phyloP scores from a whole-genome alignment of 23 tunicate species.

The Clavelina lepadiformis region DNA sequence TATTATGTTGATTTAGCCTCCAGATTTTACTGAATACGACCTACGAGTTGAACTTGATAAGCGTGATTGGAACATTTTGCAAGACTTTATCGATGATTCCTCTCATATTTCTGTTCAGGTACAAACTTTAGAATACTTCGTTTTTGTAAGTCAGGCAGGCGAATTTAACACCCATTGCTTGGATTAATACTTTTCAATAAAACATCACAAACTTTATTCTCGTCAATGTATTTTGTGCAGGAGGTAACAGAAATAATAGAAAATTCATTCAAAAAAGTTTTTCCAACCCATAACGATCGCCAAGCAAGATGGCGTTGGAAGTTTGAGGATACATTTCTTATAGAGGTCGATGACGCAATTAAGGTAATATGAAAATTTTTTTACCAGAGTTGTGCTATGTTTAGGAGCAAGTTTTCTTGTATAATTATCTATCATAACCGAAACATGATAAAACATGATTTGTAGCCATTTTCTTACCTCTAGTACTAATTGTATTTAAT shows the following conservation, averaged over 20 bases:
- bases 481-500: too few relatives aligned
- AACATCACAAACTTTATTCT: neutral
- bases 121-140: too few relatives aligned
- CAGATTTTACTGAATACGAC: slow-evolving; percentile 7
- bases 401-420: too few relatives aligned
- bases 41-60: neutral
- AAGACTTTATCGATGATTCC: slow-evolving; percentile 12
- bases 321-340: slow-evolving; percentile 51
- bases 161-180: too few relatives aligned
- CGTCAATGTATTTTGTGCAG: neutral
- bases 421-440: too few relatives aligned
- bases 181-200: neutral
- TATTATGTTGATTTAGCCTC: slow-evolving; percentile 24
- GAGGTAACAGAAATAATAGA: slow-evolving; percentile 20
- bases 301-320: slow-evolving; percentile 18
- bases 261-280: slow-evolving; percentile 6
- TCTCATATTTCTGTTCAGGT: slow-evolving; percentile 17
- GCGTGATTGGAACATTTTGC: slow-evolving; percentile 14
- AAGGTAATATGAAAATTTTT: too few relatives aligned
- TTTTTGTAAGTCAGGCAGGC: too few relatives aligned
- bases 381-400: too few relatives aligned
- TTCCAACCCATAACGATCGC: neutral
- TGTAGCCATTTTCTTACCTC: too few relatives aligned
- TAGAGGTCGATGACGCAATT: slow-evolving; percentile 20
- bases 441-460: too few relatives aligned